Conservation (phyloP, 2,797 vertebrate genomes). For the Clarias fuscus region DNA sequence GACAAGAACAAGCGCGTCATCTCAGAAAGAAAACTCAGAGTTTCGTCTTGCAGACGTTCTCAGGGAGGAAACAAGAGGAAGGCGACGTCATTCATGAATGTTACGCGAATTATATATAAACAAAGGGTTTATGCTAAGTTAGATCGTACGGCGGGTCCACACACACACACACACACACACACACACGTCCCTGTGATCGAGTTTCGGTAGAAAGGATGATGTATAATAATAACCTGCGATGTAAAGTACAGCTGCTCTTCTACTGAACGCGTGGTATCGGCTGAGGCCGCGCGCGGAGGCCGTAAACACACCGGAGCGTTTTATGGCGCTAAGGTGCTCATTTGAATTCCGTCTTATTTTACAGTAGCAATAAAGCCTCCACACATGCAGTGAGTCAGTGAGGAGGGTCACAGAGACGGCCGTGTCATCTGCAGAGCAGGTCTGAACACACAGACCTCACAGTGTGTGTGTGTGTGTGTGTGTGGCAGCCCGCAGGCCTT, state of each 20-base stretch:
- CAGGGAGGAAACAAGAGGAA: not conserved
- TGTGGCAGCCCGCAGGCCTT: slow-evolving; percentile 55
- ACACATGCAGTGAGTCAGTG: slow-evolving; percentile 33
- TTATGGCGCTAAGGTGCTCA: slow-evolving; percentile 9
- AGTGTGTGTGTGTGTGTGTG: slow-evolving; percentile 43
- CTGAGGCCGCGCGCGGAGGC: not conserved
- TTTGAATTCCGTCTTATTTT: slow-evolving; percentile 17
- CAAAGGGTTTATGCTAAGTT: not conserved
- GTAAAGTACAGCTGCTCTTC: not conserved
- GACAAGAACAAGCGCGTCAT: not conserved
- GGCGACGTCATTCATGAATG: not conserved
- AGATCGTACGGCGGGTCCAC: too few relatives aligned
- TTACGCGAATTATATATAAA: not conserved
- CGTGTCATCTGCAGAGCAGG: slow-evolving; percentile 70
- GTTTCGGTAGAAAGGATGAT: not conserved
- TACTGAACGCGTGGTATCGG: not conserved
- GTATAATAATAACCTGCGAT: not conserved
- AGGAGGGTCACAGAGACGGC: slow-evolving; percentile 56
- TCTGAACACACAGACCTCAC: slow-evolving; percentile 66
- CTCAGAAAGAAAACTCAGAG: not conserved
- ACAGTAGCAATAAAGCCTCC: slow-evolving; percentile 40
- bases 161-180: too few relatives aligned
- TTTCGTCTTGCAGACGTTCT: not conserved
- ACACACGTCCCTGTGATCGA: not conserved
- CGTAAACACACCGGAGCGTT: slow-evolving; percentile 15